Percentiles rank a stretch among this genome's conserved stretches.
phyloP scores from a whole-genome alignment of 2,888 invertebrate species.

The Masnerella sp. region DNA sequence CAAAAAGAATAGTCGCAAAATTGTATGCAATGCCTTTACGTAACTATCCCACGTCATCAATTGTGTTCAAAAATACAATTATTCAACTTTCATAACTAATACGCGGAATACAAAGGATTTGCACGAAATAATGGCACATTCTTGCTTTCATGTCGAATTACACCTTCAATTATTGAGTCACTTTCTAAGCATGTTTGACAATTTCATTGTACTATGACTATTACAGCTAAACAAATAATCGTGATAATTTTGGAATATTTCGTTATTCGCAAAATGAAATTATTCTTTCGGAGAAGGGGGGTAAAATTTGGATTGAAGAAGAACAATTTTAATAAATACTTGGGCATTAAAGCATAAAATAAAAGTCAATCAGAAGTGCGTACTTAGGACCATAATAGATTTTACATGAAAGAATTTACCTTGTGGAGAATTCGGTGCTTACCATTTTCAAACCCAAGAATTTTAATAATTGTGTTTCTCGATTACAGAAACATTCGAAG shows the following conservation, averaged over 20 bases:
- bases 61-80: conserved; percentile 47
- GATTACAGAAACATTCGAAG: not conserved
- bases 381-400: conserved; percentile 4
- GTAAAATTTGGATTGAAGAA: too few relatives aligned
- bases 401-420: conserved; percentile 13
- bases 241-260: too few relatives aligned
- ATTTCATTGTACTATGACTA: too few relatives aligned
- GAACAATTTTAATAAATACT: too few relatives aligned
- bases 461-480: conserved; percentile 20
- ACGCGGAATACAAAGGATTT: conserved; percentile 36
- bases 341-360: too few relatives aligned
- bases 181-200: conserved; percentile 52
- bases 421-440: conserved; percentile 12
- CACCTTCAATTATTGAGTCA: conserved; percentile 45
- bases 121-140: conserved; percentile 17
- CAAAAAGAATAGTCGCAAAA: conserved; percentile 33
- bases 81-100: conserved; percentile 31
- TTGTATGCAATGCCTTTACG: conserved; percentile 18
- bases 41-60: conserved; percentile 34
- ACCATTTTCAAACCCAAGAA: conserved; percentile 30
- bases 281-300: too few relatives aligned
- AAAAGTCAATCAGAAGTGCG: conserved; percentile 18
- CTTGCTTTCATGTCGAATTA: conserved; percentile 41
- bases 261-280: too few relatives aligned
- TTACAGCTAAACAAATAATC: too few relatives aligned